Conservation (phyloP, 2,888 invertebrate species). For the Monochamus alternatus region DNA sequence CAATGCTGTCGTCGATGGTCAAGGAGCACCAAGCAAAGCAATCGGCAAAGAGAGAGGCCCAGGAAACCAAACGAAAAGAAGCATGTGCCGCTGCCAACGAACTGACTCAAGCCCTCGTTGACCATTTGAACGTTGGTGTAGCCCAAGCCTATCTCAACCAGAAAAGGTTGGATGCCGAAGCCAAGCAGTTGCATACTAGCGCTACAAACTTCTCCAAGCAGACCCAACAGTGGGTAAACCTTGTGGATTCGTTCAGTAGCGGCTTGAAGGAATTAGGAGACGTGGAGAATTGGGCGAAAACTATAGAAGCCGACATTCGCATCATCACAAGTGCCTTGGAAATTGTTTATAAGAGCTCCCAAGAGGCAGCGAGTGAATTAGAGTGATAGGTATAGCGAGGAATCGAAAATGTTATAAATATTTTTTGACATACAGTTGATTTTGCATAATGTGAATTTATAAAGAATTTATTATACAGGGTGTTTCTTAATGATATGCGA, state of each 20-base stretch:
- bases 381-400: not conserved
- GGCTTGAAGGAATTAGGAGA: conserved; percentile 97
- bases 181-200: conserved; percentile 94
- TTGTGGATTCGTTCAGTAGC: conserved; percentile 91
- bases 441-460: too few relatives aligned
- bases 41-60: conserved; percentile 83
- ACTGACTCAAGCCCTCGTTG: conserved; percentile 93
- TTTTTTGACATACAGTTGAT: too few relatives aligned
- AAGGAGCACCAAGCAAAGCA: conserved; percentile 92
- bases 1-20: conserved; percentile 87
- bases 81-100: conserved; percentile 94
- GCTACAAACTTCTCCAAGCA: conserved; percentile 97
- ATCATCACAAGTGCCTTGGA: conserved; percentile 93
- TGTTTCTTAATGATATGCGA: too few relatives aligned
- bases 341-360: conserved; percentile 79
- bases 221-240: conserved; percentile 94
- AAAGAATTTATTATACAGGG: too few relatives aligned
- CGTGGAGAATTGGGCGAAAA: conserved; percentile 98
- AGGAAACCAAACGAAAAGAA: conserved; percentile 94
- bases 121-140: conserved; percentile 97
- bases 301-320: conserved; percentile 96
- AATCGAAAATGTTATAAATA: too few relatives aligned
- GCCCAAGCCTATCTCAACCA: conserved; percentile 99
- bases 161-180: conserved; percentile 97
- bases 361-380: conserved; percentile 20